Conservation (phyloP, 92 coral and sea anemone species). For the Porites lobata region DNA sequence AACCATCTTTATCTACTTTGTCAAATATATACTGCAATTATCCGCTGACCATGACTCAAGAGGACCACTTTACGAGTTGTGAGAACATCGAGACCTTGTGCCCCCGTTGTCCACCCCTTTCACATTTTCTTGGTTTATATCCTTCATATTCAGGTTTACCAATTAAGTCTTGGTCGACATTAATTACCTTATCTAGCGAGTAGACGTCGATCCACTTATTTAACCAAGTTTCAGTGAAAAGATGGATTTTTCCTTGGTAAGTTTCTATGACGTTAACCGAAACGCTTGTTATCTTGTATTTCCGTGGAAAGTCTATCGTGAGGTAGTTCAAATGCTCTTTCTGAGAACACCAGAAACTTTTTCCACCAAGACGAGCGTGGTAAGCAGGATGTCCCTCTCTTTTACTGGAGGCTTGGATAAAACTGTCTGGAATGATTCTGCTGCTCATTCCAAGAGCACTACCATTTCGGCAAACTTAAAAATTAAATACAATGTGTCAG, state of each 20-base stretch:
- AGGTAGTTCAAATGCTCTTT: not conserved
- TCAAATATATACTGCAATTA: no score
- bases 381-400: not conserved
- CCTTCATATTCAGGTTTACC: no score
- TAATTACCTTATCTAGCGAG: not conserved
- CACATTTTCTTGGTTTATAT: no score
- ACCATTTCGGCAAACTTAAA: constrained; percentile 16
- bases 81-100: no score
- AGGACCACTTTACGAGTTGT: no score
- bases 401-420: constrained; percentile 9
- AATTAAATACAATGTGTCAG: not conserved
- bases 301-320: not conserved
- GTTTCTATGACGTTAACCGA: not conserved
- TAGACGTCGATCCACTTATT: not conserved
- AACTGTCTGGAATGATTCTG: not conserved
- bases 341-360: constrained; percentile 2
- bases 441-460: constrained; percentile 30
- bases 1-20: no score
- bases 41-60: no score
- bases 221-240: not conserved
- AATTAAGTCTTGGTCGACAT: not conserved
- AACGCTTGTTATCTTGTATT: constrained; percentile 1
- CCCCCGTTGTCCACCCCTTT: no score
- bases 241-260: not conserved
- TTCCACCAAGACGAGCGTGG: constrained; percentile 20